Evolutionary conservation across 2,888 invertebrate species (phyloP).

Genomic region (Melipona bicolor): DNA sequence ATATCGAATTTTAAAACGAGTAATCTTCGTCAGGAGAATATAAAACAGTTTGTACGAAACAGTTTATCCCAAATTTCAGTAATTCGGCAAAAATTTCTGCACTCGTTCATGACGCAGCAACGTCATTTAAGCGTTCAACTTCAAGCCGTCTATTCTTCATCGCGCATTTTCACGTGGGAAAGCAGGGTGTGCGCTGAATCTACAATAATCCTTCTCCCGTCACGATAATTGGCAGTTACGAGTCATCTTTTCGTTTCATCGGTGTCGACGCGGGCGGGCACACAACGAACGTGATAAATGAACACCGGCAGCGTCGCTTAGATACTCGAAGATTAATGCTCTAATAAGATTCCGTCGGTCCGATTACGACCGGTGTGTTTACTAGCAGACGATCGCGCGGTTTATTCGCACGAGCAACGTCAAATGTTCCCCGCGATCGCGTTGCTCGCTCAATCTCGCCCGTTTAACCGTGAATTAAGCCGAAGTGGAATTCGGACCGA

Average conservation of each 20-base stretch:
- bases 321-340: constrained; percentile 42
- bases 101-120: no score
- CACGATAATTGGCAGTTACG: constrained; percentile 35
- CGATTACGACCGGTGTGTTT: constrained; percentile 16
- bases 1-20: no score
- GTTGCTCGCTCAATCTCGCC: background rate
- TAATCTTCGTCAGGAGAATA: no score
- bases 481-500: background rate
- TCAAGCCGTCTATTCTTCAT: background rate
- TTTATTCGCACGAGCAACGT: background rate
- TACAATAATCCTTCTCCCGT: background rate
- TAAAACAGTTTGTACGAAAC: no score
- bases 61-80: no score
- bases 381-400: constrained; percentile 8
- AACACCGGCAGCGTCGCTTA: background rate
- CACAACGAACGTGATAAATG: constrained; percentile 41
- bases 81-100: no score
- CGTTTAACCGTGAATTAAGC: background rate
- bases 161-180: background rate
- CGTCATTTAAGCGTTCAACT: no score
- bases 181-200: background rate
- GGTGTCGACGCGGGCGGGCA: constrained; percentile 14
- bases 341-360: constrained; percentile 22
- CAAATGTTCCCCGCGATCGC: background rate
- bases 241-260: constrained; percentile 31